Conservation (phyloP, 2,113 vertebrate genomes). For the Tor tambroides region DNA sequence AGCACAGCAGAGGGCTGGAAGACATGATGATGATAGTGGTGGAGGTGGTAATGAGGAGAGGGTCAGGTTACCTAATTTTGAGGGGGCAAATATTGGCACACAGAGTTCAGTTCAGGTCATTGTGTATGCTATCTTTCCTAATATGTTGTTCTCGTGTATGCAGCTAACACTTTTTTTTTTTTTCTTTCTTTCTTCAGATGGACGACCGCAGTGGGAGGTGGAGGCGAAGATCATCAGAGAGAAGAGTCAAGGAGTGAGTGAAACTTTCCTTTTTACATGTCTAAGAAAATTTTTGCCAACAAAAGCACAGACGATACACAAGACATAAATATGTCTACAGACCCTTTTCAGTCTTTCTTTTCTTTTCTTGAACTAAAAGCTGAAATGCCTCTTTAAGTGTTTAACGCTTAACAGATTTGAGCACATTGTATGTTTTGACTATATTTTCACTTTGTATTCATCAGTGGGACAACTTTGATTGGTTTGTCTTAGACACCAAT, state of each 20-base stretch:
- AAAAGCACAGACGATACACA: background rate
- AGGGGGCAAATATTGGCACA: background rate
- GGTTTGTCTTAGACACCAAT: background rate
- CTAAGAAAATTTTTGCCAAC: background rate
- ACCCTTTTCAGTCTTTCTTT: background rate
- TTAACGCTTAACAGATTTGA: background rate
- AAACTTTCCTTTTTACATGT: constrained; percentile 26
- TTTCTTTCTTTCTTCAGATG: constrained; percentile 79
- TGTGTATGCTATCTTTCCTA: background rate
- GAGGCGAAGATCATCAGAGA: constrained; percentile 95
- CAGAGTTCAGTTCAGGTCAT: background rate
- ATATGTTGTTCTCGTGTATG: background rate
- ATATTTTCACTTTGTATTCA: background rate
- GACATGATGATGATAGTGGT: background rate
- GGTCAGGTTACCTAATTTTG: background rate
- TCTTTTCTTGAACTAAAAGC: background rate
- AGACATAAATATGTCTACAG: background rate
- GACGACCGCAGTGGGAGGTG: constrained; percentile 96
- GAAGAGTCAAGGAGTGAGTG: constrained; percentile 94
- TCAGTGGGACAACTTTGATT: background rate
- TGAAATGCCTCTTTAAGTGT: background rate
- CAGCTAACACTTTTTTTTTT: background rate
- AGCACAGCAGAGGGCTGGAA: background rate
- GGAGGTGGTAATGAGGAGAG: background rate
- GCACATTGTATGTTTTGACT: background rate